Evolutionary conservation across 2,113 vertebrate species (phyloP), one percentile per base, ranked within the genome.

Genomic region (Oryzias javanicus): DNA sequence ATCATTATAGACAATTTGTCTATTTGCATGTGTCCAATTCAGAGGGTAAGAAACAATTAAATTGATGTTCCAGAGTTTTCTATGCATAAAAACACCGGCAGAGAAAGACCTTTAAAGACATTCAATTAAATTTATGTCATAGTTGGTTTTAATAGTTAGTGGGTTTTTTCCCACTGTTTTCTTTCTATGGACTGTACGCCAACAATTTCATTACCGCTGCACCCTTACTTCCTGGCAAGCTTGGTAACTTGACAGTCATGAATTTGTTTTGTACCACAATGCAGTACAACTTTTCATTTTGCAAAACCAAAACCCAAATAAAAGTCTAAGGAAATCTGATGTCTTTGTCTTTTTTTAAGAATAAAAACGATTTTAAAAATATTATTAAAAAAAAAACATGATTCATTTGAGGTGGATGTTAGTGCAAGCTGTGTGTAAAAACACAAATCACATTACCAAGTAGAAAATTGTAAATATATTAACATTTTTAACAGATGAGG

Each of bases 241-340:
- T 55, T n/a, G 45, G 48, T 70, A 78, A 35, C 49, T 72, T 50
- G 55, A 76, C 76, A 67, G 64, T 78, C 67, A 66, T 74, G 63
- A 70, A 53, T 4, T 52, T 67, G 35, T 19, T 42, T 60, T 29
- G 62, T 51, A 45, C 72, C 55, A 63, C 49, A 15, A 59, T 61
- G 72, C 71, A 65, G 35, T 64, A 66, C 82, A 55, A 64, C 35
- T 72, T 64, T 74, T 67, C 17, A 54, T 61, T 66, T 75, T 76
- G 76, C 67, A 86, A 71, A 25, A 72, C 51, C 64, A 64, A 79
- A 68, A 67, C 73, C 68, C 76, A 67, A 82, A 79, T 80, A 79
- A 85, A 86, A 14, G 29, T 35, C 62, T 47, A 79, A 44, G 51
- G 19, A 64, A 65, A 58, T 27, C 47, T 59, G 20, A 12, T 4